Evolutionary conservation across 2,888 invertebrate genomes (phyloP), one percentile per base, ranked within the genome.

Genomic region (Ametastegia equiseti): DNA sequence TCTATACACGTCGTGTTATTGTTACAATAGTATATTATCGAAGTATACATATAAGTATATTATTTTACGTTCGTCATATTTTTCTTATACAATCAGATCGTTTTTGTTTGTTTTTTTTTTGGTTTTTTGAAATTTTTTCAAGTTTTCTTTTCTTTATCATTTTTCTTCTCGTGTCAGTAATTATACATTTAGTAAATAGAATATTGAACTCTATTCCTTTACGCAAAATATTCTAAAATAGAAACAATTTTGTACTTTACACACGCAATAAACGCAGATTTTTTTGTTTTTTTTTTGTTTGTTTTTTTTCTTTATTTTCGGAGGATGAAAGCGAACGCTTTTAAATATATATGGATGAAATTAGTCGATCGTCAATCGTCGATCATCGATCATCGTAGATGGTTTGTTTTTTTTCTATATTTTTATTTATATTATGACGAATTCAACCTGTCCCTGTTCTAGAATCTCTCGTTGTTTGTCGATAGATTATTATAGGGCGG

Each of bases 181-280:
- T 75, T 23, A 50, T 69, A 33, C 6, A 11, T 67, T 47, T 30
- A 54, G 33, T 50, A 45, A 75, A 75, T 54, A 75, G 75, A 75
- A 54, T 75, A 36, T 75, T 54, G 75, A 54, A 50, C 50, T 54
- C 71, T 71, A 45, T 36, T 75, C 36, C 47, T n/a, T 78, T 60
- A 42, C 78, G 78, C 78, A 87, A 87, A 79, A 84, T 85, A 86
- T 85, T 84, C 81, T 85, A 88, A 85, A 85, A 84, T 88, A 83
- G 84, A 89, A 90, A 88, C 82, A 89, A 88, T 89, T 89, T 89
- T 89, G 89, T 89, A 89, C 89, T 90, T 84, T 86, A 87, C 85
- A 84, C 86, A 60, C 88, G 88, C 87, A 85, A 87, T 84, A 84
- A 86, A 86, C 83, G 83, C 83, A 82, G 84, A 78, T 82, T 19